Percentiles rank a stretch among this genome's conserved stretches.
phyloP scores from a whole-genome alignment of 2,797 vertebrate species.

The Leucoraja ocellata region DNA sequence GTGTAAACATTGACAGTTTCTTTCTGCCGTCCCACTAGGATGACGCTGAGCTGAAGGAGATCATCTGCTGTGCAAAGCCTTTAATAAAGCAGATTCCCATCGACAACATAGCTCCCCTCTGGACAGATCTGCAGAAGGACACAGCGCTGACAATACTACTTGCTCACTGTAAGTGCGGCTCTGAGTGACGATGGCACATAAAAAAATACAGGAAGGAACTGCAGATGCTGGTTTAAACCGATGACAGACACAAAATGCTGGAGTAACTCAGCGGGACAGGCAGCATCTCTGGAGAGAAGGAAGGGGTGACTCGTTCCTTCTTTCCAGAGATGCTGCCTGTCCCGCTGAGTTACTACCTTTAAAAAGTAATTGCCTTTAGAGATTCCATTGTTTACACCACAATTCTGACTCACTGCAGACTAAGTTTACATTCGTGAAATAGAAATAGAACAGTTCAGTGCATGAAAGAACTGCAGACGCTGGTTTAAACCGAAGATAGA shows the following conservation, averaged over 20 bases:
- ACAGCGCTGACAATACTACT: conserved; percentile 9
- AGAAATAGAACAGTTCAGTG: too few relatives aligned
- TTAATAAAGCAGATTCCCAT: neutral
- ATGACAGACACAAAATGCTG: too few relatives aligned
- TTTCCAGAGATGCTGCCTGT: too few relatives aligned
- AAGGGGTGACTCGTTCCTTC: too few relatives aligned
- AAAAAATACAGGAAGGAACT: too few relatives aligned
- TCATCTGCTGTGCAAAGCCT: neutral
- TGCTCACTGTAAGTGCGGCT: conserved; percentile 2
- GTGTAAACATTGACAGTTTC: neutral
- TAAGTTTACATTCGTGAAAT: neutral
- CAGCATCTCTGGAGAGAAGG: too few relatives aligned
- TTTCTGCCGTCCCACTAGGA: neutral
- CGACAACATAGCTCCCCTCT: neutral
- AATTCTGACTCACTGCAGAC: neutral
- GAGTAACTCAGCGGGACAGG: too few relatives aligned
- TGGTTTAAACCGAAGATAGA: too few relatives aligned
- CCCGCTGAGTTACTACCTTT: too few relatives aligned
- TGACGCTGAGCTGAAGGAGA: conserved; percentile 4
- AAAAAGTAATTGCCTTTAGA: neutral
- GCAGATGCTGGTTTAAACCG: too few relatives aligned
- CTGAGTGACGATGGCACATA: neutral
- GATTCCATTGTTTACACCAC: neutral
- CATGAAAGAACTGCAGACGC: too few relatives aligned
- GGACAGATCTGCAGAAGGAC: conserved; percentile 29